Conservation (phyloP, 64 coral and sea anemone species). For the Actinia equina region DNA sequence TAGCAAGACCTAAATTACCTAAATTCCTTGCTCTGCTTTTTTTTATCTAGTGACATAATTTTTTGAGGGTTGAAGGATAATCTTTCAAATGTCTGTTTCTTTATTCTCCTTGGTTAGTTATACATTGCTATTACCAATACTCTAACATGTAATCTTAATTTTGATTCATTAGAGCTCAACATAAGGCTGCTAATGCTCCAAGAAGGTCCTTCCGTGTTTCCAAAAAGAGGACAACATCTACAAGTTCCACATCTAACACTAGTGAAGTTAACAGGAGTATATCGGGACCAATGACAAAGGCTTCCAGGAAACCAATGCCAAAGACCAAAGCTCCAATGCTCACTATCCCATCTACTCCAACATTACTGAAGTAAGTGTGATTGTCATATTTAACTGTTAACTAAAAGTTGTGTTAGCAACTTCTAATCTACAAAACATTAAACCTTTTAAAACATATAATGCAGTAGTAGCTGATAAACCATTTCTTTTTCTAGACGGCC, state of each 20-base stretch:
- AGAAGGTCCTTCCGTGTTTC: neutral
- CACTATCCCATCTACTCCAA: constrained; percentile 43
- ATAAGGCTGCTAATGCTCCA: neutral
- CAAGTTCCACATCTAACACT: neutral
- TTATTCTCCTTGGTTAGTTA: too few relatives aligned
- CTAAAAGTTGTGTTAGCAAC: too few relatives aligned
- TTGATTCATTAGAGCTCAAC: neutral
- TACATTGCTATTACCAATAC: too few relatives aligned
- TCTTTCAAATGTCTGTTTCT: too few relatives aligned
- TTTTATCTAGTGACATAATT: too few relatives aligned
- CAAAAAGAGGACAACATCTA: neutral
- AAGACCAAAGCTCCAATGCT: constrained; percentile 45
- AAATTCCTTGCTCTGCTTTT: too few relatives aligned
- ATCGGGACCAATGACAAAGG: neutral
- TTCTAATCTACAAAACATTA: neutral
- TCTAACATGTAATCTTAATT: too few relatives aligned
- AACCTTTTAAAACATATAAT: neutral
- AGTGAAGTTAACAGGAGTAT: neutral
- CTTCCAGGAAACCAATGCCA: constrained; percentile 20
- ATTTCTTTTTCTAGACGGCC: neutral
- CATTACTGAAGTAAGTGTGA: constrained; percentile 47
- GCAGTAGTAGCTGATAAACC: neutral
- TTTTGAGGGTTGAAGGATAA: too few relatives aligned
- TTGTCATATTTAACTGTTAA: neutral
- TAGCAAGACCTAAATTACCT: too few relatives aligned